Conservation (phyloP, 2,113 vertebrate genomes). For the Gasterosteus aculeatus region DNA sequence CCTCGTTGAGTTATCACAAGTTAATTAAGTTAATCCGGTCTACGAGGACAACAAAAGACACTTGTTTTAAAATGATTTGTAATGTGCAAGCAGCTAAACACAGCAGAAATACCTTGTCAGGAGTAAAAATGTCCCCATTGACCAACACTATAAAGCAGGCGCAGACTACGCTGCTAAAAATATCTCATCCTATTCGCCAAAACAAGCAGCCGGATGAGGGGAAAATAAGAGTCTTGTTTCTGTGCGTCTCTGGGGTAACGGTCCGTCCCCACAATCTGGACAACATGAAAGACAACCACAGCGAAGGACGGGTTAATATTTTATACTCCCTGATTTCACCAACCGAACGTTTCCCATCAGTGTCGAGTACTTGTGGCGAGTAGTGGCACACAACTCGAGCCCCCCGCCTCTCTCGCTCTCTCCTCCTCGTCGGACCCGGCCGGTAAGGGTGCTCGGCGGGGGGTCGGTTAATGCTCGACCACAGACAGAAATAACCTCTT, state of each 20-base stretch:
- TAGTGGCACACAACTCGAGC: conserved; percentile 23
- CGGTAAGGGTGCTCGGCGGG: conserved; percentile 43
- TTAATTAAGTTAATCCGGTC: neutral
- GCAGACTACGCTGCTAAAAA: conserved; percentile 70
- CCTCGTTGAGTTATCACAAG: neutral
- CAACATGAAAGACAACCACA: conserved; percentile 32
- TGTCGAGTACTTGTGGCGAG: conserved; percentile 30
- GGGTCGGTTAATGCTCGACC: conserved; percentile 54
- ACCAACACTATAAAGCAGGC: conserved; percentile 47
- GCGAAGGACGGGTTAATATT: conserved; percentile 37
- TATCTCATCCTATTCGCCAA: conserved; percentile 64
- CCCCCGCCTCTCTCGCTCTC: conserved; percentile 17
- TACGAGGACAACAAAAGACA: conserved; percentile 2
- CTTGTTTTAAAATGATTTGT: neutral
- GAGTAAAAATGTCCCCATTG: conserved; percentile 27
- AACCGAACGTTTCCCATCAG: conserved; percentile 74
- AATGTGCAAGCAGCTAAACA: neutral
- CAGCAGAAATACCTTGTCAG: neutral
- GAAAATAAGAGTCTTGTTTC: neutral
- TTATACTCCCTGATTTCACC: conserved; percentile 77
- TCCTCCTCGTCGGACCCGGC: conserved; percentile 23
- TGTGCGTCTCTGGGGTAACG: conserved; percentile 24
- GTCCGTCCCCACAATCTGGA: conserved; percentile 44
- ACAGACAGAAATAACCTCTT: conserved; percentile 75
- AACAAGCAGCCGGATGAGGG: conserved; percentile 57